Conservation (phyloP, 1,140 invertebrate species). For the Paraescarpia echinospica region DNA sequence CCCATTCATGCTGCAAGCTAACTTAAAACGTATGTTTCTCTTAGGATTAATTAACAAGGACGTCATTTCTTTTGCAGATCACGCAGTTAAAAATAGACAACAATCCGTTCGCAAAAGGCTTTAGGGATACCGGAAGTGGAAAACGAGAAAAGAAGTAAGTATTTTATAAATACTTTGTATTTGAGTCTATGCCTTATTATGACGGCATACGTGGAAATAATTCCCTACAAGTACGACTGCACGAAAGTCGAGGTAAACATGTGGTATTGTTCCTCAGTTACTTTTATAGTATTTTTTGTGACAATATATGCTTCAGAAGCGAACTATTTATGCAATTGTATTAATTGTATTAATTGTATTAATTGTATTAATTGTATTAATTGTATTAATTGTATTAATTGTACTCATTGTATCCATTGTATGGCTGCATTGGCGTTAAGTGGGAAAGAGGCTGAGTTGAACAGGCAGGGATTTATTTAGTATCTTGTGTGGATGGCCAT, state of each 20-base stretch:
- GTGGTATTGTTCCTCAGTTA: background rate
- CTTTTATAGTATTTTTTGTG: background rate
- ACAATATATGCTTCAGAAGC: background rate
- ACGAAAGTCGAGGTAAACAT: background rate
- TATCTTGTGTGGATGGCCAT: background rate
- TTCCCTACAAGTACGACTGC: background rate
- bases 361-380: too few relatives aligned
- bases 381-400: too few relatives aligned
- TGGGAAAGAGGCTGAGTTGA: background rate
- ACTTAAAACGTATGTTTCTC: too few relatives aligned
- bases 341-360: too few relatives aligned
- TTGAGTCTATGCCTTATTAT: background rate
- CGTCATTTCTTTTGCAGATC: conserved; percentile 64
- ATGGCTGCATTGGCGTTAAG: background rate
- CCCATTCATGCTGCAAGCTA: too few relatives aligned
- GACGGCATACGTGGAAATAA: background rate
- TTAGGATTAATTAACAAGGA: background rate
- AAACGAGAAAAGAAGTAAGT: conserved; percentile 54
- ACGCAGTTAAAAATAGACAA: conserved; percentile 95
- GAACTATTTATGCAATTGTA: background rate
- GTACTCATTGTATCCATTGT: too few relatives aligned
- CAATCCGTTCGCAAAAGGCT: conserved; percentile 94
- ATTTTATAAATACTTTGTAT: background rate
- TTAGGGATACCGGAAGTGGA: conserved; percentile 78
- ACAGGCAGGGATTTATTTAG: background rate